These are phyloP conservation scores for Diorhabda carinulata DNA, from an alignment of 1,140 invertebrate genomes.

Conservation along the genomic window DNA sequence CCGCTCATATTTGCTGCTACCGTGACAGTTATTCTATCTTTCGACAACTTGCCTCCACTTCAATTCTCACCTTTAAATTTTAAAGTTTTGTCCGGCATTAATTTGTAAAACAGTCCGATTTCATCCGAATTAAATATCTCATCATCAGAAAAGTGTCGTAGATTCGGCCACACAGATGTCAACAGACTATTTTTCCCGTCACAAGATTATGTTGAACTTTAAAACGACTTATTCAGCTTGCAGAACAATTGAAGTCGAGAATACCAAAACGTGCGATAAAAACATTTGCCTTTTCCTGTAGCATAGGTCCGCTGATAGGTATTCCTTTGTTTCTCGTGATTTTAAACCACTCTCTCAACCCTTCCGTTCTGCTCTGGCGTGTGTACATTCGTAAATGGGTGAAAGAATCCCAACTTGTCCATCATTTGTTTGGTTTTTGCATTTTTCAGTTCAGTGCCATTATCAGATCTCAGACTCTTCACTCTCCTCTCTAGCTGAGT, in stretches of 20 bases:
- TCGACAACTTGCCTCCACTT: slow-evolving; percentile 43
- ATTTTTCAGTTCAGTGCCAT: too few species aligned
- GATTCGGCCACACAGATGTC: slow-evolving; percentile 7
- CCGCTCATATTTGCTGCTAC: slow-evolving; percentile 27
- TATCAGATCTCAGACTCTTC: too few species aligned
- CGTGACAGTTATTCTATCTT: slow-evolving; percentile 45
- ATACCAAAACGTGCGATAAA: slow-evolving; percentile 12
- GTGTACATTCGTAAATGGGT: too few species aligned
- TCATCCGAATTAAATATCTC: slow-evolving; percentile 48
- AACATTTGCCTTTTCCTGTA: slow-evolving; percentile 26
- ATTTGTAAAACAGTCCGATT: slow-evolving; percentile 16
- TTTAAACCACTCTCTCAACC: slow-evolving; percentile 36
- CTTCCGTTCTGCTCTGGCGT: slow-evolving; percentile 13
- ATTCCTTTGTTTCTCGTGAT: slow-evolving; percentile 16
- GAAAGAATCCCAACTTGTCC: too few species aligned
- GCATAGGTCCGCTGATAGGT: slow-evolving; percentile 23
- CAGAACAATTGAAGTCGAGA: slow-evolving; percentile 20
- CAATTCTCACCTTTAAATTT: slow-evolving; percentile 31
- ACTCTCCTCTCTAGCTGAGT: too few species aligned
- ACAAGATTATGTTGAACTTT: slow-evolving; percentile 28
- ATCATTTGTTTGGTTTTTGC: too few species aligned
- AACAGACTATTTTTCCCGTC: slow-evolving; percentile 26
- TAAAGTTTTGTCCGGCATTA: too few species aligned
- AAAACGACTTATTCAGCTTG: slow-evolving; percentile 29
- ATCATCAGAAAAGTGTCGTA: slow-evolving; percentile 16